Evolutionary conservation across 2,797 vertebrate genomes (phyloP).

Genomic region (Pantherophis alleghaniensis): DNA sequence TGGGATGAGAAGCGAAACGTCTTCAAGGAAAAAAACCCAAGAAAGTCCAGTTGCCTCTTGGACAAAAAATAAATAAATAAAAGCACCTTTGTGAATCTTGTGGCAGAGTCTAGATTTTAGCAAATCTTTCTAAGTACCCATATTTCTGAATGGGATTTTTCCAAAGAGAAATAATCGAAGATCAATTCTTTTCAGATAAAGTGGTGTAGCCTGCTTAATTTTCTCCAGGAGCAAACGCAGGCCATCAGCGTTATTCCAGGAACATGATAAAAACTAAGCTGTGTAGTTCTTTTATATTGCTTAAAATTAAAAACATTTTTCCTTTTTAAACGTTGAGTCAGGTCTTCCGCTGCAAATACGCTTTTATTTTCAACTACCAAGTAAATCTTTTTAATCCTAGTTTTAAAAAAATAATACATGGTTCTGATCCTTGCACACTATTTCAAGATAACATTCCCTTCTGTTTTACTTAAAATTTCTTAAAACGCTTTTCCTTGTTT

Average conservation of each 20-base stretch:
- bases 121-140: not conserved
- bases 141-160: not conserved
- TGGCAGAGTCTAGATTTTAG: not conserved
- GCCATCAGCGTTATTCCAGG: not conserved
- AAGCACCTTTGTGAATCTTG: not conserved
- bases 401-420: conserved; percentile 46
- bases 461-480: not conserved
- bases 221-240: not conserved
- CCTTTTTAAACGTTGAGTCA: conserved; percentile 50
- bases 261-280: conserved; percentile 22
- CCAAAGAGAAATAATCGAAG: not conserved
- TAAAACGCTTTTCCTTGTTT: not conserved
- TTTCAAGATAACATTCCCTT: conserved; percentile 56
- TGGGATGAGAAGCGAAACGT: no score
- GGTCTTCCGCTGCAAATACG: not conserved
- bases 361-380: conserved; percentile 48
- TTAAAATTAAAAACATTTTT: conserved; percentile 63
- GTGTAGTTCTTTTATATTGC: conserved; percentile 43
- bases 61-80: no score
- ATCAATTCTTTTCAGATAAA: conserved; percentile 6
- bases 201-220: not conserved
- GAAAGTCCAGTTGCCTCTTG: no score
- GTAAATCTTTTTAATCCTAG: conserved; percentile 63
- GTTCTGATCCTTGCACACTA: conserved; percentile 56
- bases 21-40: no score